Conservation (phyloP, 2,113 vertebrate species). For the Macquaria australasica region DNA sequence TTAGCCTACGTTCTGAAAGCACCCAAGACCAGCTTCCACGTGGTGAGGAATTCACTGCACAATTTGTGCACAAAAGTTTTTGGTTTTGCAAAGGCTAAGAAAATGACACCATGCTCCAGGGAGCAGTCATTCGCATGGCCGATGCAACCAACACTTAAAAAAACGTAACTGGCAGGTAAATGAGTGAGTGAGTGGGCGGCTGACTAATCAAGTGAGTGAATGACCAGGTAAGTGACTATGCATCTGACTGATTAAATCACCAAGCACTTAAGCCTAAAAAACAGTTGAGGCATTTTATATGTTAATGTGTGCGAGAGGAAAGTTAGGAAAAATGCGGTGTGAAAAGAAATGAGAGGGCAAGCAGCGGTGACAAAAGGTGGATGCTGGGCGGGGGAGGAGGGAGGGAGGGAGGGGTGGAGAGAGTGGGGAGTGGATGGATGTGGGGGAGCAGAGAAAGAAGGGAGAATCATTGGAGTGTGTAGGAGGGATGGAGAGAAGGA, state of each 20-base stretch:
- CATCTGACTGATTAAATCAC: slow-evolving; percentile 65
- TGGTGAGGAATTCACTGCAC: not conserved
- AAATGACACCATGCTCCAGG: not conserved
- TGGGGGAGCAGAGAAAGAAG: slow-evolving; percentile 43
- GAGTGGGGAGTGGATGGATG: slow-evolving; percentile 39
- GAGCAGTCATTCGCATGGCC: not conserved
- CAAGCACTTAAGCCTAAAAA: slow-evolving; percentile 58
- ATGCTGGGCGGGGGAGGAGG: slow-evolving; percentile 17
- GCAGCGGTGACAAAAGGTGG: slow-evolving; percentile 44
- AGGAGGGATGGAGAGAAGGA: slow-evolving; percentile 69
- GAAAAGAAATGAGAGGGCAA: slow-evolving; percentile 48
- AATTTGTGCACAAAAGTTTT: no score
- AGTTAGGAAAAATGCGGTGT: slow-evolving; percentile 46
- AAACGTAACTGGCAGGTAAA: slow-evolving; percentile 37
- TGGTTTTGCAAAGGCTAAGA: not conserved
- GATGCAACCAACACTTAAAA: not conserved
- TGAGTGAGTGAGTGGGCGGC: slow-evolving; percentile 50
- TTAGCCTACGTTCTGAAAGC: not conserved
- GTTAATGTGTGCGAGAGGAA: slow-evolving; percentile 64
- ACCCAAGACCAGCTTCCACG: not conserved
- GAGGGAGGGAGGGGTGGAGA: not conserved
- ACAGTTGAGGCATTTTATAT: slow-evolving; percentile 64
- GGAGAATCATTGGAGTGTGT: slow-evolving; percentile 71
- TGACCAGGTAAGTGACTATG: slow-evolving; percentile 63
- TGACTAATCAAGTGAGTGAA: slow-evolving; percentile 72